Evolutionary conservation across 1,140 invertebrate species (phyloP), one percentile per base, ranked within the genome.

Genomic region (Monomorium pharaonis): DNA sequence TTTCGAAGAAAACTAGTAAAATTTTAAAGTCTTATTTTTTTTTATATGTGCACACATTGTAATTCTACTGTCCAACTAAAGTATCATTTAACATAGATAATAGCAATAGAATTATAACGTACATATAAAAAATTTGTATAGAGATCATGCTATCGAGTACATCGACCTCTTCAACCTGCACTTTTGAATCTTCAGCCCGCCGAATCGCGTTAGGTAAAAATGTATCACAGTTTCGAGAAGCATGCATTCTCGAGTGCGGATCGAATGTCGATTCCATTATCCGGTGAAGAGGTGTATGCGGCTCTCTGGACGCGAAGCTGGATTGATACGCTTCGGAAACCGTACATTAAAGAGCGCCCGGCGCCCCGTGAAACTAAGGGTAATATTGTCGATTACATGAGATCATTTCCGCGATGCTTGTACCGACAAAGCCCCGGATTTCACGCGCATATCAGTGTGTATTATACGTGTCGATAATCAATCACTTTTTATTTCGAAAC

Each of bases 281-380:
- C 65, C 37, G 51, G 30, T 33, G 63, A 42, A 65, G 49, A 54
- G 49, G 33, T 9, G 30, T 4, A 33, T 4, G 14, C n/a, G 27
- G 9, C 30, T 47, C 44, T 86, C 69, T 18, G 85, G 33, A 42
- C 63, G 78, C 60, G 47, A 87, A 87, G 56, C 47, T 44, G 56
- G 60, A 72, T 84, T 72, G 78, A 84, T 74, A 60, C 86, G 85
- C 54, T 81, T 84, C 63, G 86, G 77, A 72, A 86, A 84, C 77
- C 63, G 44, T 51, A 30, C 42, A 18, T 51, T 49, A 54, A 49
- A 86, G 56, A 47, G 51, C 37, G 56, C 12, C 14, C 65, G 51
- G 7, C 62, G 44, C n/a, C 37, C 30, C 49, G 60, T 47, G 56
- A 12, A n/a, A 5, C 37, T 37, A 37, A 3, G n/a, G 33, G 37